Conservation (phyloP, 2,797 vertebrate species). For the Propithecus deckenii region DNA sequence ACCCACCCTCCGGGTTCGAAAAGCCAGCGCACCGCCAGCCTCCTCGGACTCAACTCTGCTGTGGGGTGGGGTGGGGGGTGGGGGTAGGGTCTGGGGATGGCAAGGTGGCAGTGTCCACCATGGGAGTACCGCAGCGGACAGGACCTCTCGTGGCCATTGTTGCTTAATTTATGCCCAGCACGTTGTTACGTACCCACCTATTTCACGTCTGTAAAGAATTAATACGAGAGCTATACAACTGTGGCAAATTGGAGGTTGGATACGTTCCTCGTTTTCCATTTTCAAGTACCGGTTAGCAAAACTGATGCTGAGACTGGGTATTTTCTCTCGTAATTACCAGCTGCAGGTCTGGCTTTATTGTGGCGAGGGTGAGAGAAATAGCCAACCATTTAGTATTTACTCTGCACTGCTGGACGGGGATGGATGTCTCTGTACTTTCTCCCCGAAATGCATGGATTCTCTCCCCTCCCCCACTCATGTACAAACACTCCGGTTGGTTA, state of each 20-base stretch:
- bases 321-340: slow-evolving; percentile 53
- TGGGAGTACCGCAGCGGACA: background rate
- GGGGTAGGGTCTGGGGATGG: background rate
- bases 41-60: background rate
- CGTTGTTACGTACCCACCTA: slow-evolving; percentile 70
- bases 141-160: slow-evolving; percentile 78
- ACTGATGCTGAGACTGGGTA: slow-evolving; percentile 36
- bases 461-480: background rate
- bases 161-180: slow-evolving; percentile 81
- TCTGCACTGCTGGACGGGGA: background rate
- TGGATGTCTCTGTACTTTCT: slow-evolving; percentile 12
- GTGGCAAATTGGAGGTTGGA: slow-evolving; percentile 45
- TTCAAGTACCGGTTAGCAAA: background rate
- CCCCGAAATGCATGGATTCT: slow-evolving; percentile 8
- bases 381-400: slow-evolving; percentile 55
- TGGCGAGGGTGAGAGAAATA: slow-evolving; percentile 47
- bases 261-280: slow-evolving; percentile 14
- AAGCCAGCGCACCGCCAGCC: background rate
- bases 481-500: slow-evolving; percentile 35
- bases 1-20: slow-evolving; percentile 35
- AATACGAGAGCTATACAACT: background rate
- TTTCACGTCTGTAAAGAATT: slow-evolving; percentile 66
- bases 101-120: slow-evolving; percentile 50
- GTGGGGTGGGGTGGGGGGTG: background rate
- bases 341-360: slow-evolving; percentile 57